Percentiles rank a stretch among this genome's conserved stretches.
These are phyloP conservation scores for Scomberomorus guttatus DNA, from an alignment of 2,797 vertebrate species.

Conservation along the genomic window DNA sequence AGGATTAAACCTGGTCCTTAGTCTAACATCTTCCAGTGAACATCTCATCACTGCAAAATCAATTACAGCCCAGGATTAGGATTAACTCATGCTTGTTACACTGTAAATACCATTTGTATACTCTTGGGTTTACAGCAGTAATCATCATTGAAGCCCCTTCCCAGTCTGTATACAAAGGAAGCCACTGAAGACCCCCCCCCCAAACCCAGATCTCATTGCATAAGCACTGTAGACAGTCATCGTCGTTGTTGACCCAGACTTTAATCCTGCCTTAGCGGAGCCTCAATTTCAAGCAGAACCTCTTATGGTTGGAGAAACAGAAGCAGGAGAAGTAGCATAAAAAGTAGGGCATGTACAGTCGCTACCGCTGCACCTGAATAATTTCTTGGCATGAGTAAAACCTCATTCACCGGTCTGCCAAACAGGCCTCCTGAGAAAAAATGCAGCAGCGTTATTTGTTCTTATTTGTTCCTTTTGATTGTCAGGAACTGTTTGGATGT, in stretches of 20 bases:
- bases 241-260: conserved; percentile 18
- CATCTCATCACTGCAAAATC: conserved; percentile 50
- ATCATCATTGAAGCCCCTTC: conserved; percentile 26
- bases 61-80: conserved; percentile 53
- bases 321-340: conserved; percentile 23
- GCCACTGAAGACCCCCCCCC: conserved; percentile 6
- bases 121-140: conserved; percentile 41
- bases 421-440: conserved; percentile 18
- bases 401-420: conserved; percentile 28
- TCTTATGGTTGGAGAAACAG: conserved; percentile 13
- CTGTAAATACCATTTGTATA: conserved; percentile 44
- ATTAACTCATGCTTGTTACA: conserved; percentile 44
- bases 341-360: conserved; percentile 56
- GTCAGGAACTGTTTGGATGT: conserved; percentile 1
- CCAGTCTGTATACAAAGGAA: conserved; percentile 14
- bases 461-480: conserved; percentile 32
- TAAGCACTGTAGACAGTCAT: background rate
- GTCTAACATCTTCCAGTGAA: conserved; percentile 38
- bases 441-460: background rate
- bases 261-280: conserved; percentile 4
- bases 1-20: conserved; percentile 31
- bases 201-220: conserved; percentile 13
- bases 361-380: conserved; percentile 39
- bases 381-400: conserved; percentile 44
- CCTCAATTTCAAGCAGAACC: conserved; percentile 10